Evolutionary conservation across 2,797 vertebrate species (phyloP).

Genomic region (Sebastes taczanowskii): DNA sequence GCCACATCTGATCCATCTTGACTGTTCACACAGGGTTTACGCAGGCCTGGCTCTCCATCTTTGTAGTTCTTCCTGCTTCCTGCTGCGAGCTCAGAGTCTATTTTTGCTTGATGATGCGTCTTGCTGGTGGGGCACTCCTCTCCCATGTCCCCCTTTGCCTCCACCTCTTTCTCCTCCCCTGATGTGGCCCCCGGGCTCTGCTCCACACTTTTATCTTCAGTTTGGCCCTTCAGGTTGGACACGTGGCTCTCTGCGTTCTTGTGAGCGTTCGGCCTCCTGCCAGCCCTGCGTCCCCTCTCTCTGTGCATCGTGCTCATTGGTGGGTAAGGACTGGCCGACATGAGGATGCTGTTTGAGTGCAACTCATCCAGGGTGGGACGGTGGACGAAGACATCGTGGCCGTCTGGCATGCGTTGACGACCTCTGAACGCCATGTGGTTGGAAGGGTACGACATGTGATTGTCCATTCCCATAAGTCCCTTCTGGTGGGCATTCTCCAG

Average conservation of each 20-base stretch:
- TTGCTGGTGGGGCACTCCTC: conserved; percentile 75
- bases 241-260: conserved; percentile 80
- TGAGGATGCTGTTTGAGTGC: conserved; percentile 86
- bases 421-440: conserved; percentile 85
- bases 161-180: conserved; percentile 87
- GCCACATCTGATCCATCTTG: conserved; percentile 79
- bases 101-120: conserved; percentile 83
- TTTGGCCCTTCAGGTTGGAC: conserved; percentile 79
- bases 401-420: conserved; percentile 85
- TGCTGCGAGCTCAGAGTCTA: conserved; percentile 72
- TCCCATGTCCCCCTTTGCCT: conserved; percentile 84
- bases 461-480: conserved; percentile 86
- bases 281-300: conserved; percentile 86
- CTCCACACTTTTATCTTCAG: conserved; percentile 83
- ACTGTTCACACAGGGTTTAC: conserved; percentile 77
- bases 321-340: conserved; percentile 87
- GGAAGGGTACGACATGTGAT: conserved; percentile 85
- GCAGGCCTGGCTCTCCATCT: conserved; percentile 79
- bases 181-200: conserved; percentile 76
- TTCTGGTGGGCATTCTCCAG: conserved; percentile 92
- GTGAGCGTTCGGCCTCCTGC: conserved; percentile 83
- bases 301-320: conserved; percentile 87
- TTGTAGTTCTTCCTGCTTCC: conserved; percentile 79
- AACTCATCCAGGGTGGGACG: conserved; percentile 87
- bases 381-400: conserved; percentile 88